Base-by-base conservation (phyloP, 2,113 vertebrate species). In the Physeter macrocephalus region DNA sequence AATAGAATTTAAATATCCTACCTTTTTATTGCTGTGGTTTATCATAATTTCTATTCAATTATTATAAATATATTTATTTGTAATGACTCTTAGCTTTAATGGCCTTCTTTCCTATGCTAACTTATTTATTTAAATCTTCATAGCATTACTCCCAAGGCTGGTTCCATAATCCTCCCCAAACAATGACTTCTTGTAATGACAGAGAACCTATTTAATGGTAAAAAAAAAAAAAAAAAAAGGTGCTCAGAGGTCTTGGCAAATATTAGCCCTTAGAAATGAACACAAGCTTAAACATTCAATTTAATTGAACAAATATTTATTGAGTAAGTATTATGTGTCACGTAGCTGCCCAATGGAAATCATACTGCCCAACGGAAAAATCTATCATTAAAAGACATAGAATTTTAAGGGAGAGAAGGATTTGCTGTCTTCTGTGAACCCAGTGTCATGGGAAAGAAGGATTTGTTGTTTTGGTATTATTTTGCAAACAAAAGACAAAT, bases 281-380 rank as follows among this genome's bases (percentile, higher is more conserved):
- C 66, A 94, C 25, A 83, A 74, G 39, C 82, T 97, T 96, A 95
- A 97, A 83, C 43, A 94, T 95, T 84, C 62, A 96, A 71, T 92
- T 97, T 97, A 97, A 96, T 92, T 90, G 86, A 94, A 71, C 75
- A 97, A 97, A 97, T 97, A 98, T 97, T 94, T 95, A 88, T 93
- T 88, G 59, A 59, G 54, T 64, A 91, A 86, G 80, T 92, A 69
- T 87, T 94, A 80, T 88, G 46, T 94, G 52, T 59, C 82, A 87
- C 57, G 29, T 92, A 88, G n/a, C 86, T 92, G 78, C n/a, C n/a
- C n/a, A n/a, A n/a, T n/a, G n/a, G n/a, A n/a, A 95, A 83, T 90
- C 66, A 94, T 94, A 93, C 69, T 96, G 41, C 34, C 46, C 39
- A 84, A 57, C 23, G 83, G 80, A 96, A 94, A 87, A 95, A 93